Evolutionary conservation across 2,113 vertebrate species (phyloP), one percentile per base, ranked within the genome.

Genomic region (Fregetta grallaria): DNA sequence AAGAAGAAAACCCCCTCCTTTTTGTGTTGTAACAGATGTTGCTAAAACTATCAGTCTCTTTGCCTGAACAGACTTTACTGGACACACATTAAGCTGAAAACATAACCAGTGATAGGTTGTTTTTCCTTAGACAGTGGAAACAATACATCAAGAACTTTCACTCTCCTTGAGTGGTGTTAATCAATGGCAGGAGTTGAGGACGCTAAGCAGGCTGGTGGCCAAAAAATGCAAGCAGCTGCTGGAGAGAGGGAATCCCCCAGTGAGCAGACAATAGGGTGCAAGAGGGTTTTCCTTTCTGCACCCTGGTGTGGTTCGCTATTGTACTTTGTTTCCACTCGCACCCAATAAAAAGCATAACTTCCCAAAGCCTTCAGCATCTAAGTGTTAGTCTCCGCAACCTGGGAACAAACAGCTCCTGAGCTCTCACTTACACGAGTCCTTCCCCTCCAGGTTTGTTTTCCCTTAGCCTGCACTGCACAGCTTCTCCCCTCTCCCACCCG

Each of bases 201-300:
- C 44, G 3, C 78, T 87, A 63, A 92, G 83, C 26, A 88, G 94
- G 96, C 96, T 75, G 71, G 62, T 80, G 27, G 90, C 90, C 85
- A 94, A 97, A 95, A 96, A 93, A 91, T 27, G 80, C 67, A 96
- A 95, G 90, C 96, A 97, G 96, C 95, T 95, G 97, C 96, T 87
- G 68, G 81, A 91, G 72, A 68, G 66, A 90, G 96, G 96, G 96
- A 98, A 98, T 97, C 97, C 96, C 97, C 95, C 74, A 86, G 62
- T 18, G 88, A 92, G 45, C 67, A 92, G 87, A 87, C 4, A 6
- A 47, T 5, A 50, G 65, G 76, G 84, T 42, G 79, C 82, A 72
- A 29, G 53, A 80, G 44, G 72, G 50, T 29, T 92, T 89, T 76
- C 78, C 88, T 70, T 92, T 90, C 85, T 80, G 59, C 82, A 89